Base-by-base conservation (phyloP, 1,140 invertebrate genomes). In the Drosophila sucinea region DNA sequence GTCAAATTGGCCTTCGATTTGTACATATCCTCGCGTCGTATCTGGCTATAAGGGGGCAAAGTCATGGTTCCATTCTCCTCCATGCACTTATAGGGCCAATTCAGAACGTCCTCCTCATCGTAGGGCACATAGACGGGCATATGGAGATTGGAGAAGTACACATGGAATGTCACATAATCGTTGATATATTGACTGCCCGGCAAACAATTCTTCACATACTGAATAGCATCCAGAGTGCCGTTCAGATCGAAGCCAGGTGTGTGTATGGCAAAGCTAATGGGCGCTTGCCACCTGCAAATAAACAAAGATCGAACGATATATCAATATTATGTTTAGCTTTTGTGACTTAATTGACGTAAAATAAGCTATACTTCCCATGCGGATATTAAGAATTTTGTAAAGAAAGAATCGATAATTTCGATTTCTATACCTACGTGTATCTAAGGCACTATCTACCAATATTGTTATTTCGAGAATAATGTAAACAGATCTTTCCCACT, bases 121-220 rank as follows among this genome's bases (percentile, higher is more conserved):
- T 94, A 87, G 1, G 95, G 95, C 70, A 96, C 94, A 93, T 93
- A 92, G 92, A 94, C 94, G 11, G 96, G 97, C 83, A 97, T 95
- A 87, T 97, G 95, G 79, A 96, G 95, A 62, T 94, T 94, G 60
- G 95, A 95, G 91, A 98, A 97, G 92, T 96, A 97, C 29, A 97
- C 89, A 90, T 98, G 97, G 91, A 97, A 97, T 51, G 96, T 96
- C 65, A 97, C 96, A 73, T 94, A 95, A 78, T 97, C 94, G 4
- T 94, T 93, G 40, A 98, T 94, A 51, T 96, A 92, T 3, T 94
- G 92, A 71, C 94, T 93, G n/a, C 93, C 93, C 11, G 93, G 93
- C 33, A 92, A 87, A 85, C 95, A 96, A 86, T 96, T 94, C 3
- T 95, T 92, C 8, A 95, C 93, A 86, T 95, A 95, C 62, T 94